These are phyloP conservation scores for Gymnorhina tibicen DNA, from an alignment of 2,113 vertebrate species.

Conservation along the genomic window DNA sequence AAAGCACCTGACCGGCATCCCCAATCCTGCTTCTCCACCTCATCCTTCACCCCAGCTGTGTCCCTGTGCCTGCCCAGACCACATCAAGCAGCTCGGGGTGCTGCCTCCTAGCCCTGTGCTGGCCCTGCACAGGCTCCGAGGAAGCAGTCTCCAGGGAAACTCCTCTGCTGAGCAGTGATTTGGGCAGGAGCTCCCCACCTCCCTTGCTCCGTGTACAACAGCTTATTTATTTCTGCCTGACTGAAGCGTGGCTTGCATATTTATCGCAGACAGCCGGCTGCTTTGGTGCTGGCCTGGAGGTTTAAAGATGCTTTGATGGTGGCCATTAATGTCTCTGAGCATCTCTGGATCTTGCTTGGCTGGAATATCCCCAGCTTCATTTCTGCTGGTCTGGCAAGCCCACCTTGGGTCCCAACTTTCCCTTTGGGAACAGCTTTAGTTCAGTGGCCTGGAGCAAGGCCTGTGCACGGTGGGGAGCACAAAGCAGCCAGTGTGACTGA, in stretches of 20 bases:
- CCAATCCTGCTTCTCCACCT: neutral
- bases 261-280: neutral
- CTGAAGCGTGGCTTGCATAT: conserved; percentile 19
- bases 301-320: neutral
- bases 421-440: neutral
- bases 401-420: neutral
- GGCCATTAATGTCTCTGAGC: neutral
- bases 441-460: neutral
- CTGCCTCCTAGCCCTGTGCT: neutral
- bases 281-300: neutral
- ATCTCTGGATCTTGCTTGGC: neutral
- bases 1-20: neutral
- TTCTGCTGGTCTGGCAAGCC: neutral
- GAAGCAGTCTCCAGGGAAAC: conserved; percentile 3
- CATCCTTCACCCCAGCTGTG: neutral
- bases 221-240: neutral
- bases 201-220: neutral
- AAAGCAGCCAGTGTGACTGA: neutral
- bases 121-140: neutral
- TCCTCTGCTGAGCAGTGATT: neutral
- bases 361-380: neutral
- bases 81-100: rapidly evolving
- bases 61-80: neutral
- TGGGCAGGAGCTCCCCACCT: conserved; percentile 43
- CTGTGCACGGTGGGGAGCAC: neutral